These are phyloP conservation scores for Schizopygopsis pylzovi DNA, from an alignment of 2,797 vertebrate genomes.

Conservation along the genomic window DNA sequence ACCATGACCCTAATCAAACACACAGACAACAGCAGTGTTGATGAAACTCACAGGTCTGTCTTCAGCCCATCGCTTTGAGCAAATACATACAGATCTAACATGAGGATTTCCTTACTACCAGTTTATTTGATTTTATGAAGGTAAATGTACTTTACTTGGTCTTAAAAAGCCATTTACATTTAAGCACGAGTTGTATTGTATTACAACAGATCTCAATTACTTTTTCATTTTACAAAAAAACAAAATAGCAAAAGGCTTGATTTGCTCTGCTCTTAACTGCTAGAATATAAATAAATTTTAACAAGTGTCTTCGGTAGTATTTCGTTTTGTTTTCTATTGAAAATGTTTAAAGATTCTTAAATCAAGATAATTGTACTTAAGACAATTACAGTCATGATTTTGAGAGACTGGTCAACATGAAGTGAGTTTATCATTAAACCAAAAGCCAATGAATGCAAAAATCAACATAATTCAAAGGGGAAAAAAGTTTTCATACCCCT, in stretches of 20 bases:
- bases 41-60: conserved; percentile 1
- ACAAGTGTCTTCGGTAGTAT: neutral
- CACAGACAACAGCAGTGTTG: neutral
- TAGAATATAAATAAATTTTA: neutral
- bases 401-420: neutral
- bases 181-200: neutral
- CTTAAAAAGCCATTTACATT: too few species aligned
- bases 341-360: neutral
- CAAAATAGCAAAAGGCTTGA: neutral
- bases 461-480: neutral
- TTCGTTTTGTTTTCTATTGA: neutral
- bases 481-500: neutral
- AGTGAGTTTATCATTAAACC: neutral
- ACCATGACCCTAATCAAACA: conserved; percentile 91
- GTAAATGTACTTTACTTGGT: neutral
- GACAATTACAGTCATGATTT: neutral
- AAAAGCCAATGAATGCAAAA: neutral
- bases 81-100: neutral
- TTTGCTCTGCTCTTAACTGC: neutral
- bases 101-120: neutral
- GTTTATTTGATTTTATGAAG: neutral
- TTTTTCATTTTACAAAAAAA: neutral
- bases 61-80: neutral
- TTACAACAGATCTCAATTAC: neutral
- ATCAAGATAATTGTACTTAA: neutral